Percentiles rank a stretch among this genome's conserved stretches.
phyloP scores from a whole-genome alignment of 2,888 invertebrate species.

The Bugulina stolonifera region DNA sequence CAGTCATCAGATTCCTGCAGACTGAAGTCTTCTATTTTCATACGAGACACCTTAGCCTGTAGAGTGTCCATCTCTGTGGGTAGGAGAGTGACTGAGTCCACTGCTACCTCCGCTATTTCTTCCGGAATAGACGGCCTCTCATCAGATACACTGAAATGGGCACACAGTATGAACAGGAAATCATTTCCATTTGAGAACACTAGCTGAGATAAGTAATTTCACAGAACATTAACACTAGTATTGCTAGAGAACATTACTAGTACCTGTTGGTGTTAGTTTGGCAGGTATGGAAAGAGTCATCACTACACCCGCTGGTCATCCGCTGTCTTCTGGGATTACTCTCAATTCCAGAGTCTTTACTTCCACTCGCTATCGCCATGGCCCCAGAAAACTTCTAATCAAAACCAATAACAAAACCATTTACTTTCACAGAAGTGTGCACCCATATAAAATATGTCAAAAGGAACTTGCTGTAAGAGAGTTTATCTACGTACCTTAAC shows the following conservation, averaged over 20 bases:
- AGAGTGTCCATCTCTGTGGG: slow-evolving; percentile 18
- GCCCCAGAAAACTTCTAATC: not conserved
- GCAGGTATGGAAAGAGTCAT: slow-evolving; percentile 24
- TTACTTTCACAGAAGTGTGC: not conserved
- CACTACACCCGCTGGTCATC: not conserved
- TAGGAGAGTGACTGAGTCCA: not conserved
- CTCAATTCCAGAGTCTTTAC: slow-evolving; percentile 19
- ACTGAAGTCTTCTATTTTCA: slow-evolving; percentile 3
- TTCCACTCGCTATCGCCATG: not conserved
- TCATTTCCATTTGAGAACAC: no score
- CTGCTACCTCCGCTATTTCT: not conserved
- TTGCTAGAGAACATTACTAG: not conserved
- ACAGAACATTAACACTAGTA: not conserved
- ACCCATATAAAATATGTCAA: not conserved
- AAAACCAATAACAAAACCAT: not conserved
- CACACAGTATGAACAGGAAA: not conserved
- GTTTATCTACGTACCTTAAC: no score
- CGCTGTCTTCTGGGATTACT: not conserved
- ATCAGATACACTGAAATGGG: not conserved
- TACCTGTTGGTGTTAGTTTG: not conserved
- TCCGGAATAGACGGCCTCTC: not conserved
- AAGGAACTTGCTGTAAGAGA: no score
- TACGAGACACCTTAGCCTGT: slow-evolving; percentile 1
- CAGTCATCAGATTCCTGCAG: not conserved
- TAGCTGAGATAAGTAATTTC: no score